Conservation (phyloP, 1,140 invertebrate genomes). For the Lasioglossum baleicum region DNA sequence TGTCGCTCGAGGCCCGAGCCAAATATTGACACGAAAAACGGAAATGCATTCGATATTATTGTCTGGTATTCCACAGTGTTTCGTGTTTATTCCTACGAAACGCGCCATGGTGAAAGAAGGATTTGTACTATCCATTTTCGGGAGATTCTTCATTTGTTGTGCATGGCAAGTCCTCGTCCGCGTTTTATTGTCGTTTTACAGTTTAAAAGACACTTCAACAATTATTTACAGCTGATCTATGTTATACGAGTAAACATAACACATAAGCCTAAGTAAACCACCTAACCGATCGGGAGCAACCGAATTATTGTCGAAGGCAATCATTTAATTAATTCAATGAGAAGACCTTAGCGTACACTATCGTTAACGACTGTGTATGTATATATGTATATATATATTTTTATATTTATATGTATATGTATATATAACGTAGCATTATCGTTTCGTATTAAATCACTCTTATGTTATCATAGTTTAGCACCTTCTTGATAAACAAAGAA, state of each 20-base stretch:
- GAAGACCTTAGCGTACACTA: slow-evolving; percentile 38
- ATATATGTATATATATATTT: background rate
- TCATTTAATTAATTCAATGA: slow-evolving; percentile 29
- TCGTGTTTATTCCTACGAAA: slow-evolving; percentile 40
- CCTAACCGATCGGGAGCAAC: slow-evolving; percentile 28
- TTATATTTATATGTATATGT: slow-evolving; percentile 1
- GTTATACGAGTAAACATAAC: slow-evolving; percentile 28
- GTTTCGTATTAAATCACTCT: slow-evolving; percentile 42
- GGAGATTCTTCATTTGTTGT: slow-evolving; percentile 23
- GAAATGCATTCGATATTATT: slow-evolving; percentile 48
- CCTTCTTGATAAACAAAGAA: slow-evolving; percentile 34
- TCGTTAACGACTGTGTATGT: slow-evolving; percentile 24
- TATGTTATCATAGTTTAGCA: slow-evolving; percentile 52
- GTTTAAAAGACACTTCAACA: slow-evolving; percentile 45
- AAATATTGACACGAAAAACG: slow-evolving; percentile 30
- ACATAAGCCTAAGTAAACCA: slow-evolving; percentile 37
- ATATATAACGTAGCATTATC: slow-evolving; percentile 20
- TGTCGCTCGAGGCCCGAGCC: background rate
- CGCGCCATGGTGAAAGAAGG: slow-evolving; percentile 24
- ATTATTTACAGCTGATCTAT: slow-evolving; percentile 47
- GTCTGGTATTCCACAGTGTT: slow-evolving; percentile 42
- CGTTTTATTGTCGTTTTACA: slow-evolving; percentile 41
- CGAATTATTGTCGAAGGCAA: slow-evolving; percentile 44
- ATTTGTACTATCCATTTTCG: slow-evolving; percentile 41
- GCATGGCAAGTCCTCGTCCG: background rate